Conservation (phyloP, 2,888 invertebrate species). For the Thecocarcelia acutangulata region DNA sequence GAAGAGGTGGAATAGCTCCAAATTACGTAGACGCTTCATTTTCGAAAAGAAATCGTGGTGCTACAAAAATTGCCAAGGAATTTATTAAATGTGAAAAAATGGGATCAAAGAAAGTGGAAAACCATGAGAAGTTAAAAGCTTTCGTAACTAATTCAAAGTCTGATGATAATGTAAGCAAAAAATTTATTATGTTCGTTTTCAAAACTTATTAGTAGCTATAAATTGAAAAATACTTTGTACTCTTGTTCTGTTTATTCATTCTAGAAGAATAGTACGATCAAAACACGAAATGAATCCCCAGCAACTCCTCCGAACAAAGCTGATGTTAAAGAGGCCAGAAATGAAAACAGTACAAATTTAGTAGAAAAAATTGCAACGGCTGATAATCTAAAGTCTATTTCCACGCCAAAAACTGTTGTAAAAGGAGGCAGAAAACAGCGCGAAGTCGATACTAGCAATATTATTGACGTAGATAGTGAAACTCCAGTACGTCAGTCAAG, state of each 20-base stretch:
- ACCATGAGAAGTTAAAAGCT: background rate
- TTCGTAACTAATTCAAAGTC: background rate
- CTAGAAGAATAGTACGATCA: slow-evolving; percentile 28
- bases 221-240: background rate
- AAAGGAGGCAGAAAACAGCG: slow-evolving; percentile 75
- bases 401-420: slow-evolving; percentile 30
- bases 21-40: slow-evolving; percentile 75
- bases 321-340: background rate
- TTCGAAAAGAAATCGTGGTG: slow-evolving; percentile 75
- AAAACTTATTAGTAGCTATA: too few species aligned
- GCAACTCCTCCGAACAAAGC: background rate
- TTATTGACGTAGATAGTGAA: slow-evolving; percentile 78
- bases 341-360: background rate
- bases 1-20: slow-evolving; percentile 75
- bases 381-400: slow-evolving; percentile 15
- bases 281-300: background rate
- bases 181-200: background rate
- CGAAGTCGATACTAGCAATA: slow-evolving; percentile 79
- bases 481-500: slow-evolving; percentile 88
- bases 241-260: slow-evolving; percentile 5
- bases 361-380: background rate
- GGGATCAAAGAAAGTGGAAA: slow-evolving; percentile 48
- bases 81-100: slow-evolving; percentile 1
- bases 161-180: slow-evolving; percentile 21
- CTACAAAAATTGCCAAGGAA: slow-evolving; percentile 62